Evolutionary conservation across 2,888 invertebrate genomes (phyloP), one percentile per base, ranked within the genome.

Genomic region (Spisula subtruncata): DNA sequence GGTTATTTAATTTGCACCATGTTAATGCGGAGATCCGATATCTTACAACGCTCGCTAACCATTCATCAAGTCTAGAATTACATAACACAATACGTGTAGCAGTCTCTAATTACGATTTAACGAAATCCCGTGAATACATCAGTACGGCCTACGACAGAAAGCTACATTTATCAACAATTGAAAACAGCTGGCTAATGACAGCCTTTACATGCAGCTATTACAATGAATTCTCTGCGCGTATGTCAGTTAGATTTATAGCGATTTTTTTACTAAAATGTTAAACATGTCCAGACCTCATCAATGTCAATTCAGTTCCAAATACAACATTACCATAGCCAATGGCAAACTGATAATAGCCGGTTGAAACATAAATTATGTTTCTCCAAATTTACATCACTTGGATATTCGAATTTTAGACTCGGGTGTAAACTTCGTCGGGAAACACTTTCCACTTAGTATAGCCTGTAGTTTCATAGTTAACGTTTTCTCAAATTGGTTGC

Each of bases 41-140:
- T 32, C 29, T 1, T 8, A 71, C 29, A 32, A 14, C 12, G 18
- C 71, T 29, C 32, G 29, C 71, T 29, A 71, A 71, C 32, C 71
- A 71, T 71, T 32, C 29, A 71, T 71, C 71, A 71, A 71, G 71
- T 71, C 10, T 71, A 14, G 71, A 16, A 32, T 71, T 71, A 71
- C 71, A 71, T 71, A 71, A 71, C 32, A 32, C 71, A n/a, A 71
- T 71, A 71, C 29, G 71, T 71, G 29, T 32, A 32, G 71, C 1
- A 71, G 32, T 12, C 25, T 71, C 14, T 71, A 71, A 29, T 71
- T 14, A 71, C 32, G 14, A 29, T 71, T 25, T 32, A 16, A 32
- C 71, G 32, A 29, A 32, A 32, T 71, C 25, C 71, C 32, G 71
- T 71, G 71, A 71, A 71, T 32, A 71, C 71, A 71, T 71, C n/a